phyloP scores from a whole-genome alignment of 1,140 invertebrate genomes.

The Drosophila nebulosa region DNA sequence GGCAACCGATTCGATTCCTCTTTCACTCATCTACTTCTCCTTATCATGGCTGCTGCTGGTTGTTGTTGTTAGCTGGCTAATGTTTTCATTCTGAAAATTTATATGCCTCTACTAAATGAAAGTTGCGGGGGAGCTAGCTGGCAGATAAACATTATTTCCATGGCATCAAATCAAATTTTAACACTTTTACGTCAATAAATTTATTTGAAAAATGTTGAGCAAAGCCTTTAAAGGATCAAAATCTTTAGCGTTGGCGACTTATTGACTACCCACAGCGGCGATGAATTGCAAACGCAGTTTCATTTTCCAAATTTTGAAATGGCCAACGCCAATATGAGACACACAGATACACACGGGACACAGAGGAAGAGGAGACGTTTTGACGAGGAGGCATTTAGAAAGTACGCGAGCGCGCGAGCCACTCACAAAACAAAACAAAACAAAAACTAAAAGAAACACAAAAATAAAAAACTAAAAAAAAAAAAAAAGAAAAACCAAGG shows the following conservation, averaged over 20 bases:
- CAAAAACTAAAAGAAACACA: constrained; percentile 9
- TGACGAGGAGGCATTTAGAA: constrained; percentile 68
- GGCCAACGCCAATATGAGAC: constrained; percentile 52
- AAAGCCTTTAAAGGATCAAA: constrained; percentile 68
- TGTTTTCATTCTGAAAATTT: constrained; percentile 42
- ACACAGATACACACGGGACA: not conserved
- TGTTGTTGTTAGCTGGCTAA: constrained; percentile 35
- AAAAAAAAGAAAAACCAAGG: constrained; percentile 30
- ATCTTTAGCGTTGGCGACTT: not conserved
- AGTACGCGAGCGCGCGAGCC: constrained; percentile 50
- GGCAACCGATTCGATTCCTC: not conserved
- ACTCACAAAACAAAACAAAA: constrained; percentile 23
- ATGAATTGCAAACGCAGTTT: constrained; percentile 52
- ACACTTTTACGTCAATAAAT: constrained; percentile 60
- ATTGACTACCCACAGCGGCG: constrained; percentile 47
- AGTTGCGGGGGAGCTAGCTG: constrained; percentile 10
- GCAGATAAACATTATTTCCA: constrained; percentile 57
- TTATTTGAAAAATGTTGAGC: constrained; percentile 46
- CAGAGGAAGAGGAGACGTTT: constrained; percentile 18
- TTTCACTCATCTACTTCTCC: not conserved
- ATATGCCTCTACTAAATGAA: constrained; percentile 59
- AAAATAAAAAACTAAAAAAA: not conserved
- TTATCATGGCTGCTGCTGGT: not conserved
- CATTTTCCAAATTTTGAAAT: constrained; percentile 23
- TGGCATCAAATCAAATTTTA: constrained; percentile 65